Percentiles rank a stretch among this genome's conserved stretches.
Conservation (phyloP, 2,888 invertebrate species). For the Drosophila flavopinicola region DNA sequence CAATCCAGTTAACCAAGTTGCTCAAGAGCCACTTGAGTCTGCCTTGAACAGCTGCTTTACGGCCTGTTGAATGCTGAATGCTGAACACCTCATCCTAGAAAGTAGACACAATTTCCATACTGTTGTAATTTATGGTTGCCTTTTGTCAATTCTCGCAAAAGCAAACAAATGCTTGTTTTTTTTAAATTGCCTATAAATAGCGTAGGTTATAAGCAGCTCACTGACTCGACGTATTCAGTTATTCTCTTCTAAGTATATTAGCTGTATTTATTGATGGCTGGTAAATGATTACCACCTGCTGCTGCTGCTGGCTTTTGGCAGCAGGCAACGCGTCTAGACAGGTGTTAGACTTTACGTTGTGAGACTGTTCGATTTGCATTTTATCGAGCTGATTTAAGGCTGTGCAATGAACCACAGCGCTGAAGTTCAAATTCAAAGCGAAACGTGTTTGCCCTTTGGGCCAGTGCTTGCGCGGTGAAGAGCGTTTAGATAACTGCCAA, state of each 20-base stretch:
- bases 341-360: conserved; percentile 49
- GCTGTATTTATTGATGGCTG: conserved; percentile 46
- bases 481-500: conserved; percentile 10
- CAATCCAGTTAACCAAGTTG: neutral
- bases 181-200: conserved; percentile 14
- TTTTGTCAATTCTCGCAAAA: conserved; percentile 1
- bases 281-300: conserved; percentile 59
- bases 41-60: neutral
- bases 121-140: conserved; percentile 9
- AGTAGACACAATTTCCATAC: conserved; percentile 2
- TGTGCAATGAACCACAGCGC: conserved; percentile 59
- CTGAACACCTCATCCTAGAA: neutral
- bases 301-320: conserved; percentile 26
- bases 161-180: conserved; percentile 5
- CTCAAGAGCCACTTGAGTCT: neutral
- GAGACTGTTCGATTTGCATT: conserved; percentile 62
- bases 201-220: conserved; percentile 3
- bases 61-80: neutral
- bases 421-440: conserved; percentile 37
- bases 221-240: conserved; percentile 5
- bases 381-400: conserved; percentile 22
- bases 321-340: conserved; percentile 60
- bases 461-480: conserved; percentile 1
- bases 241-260: conserved; percentile 28
- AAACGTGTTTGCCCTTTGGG: conserved; percentile 1